Evolutionary conservation across 1,140 invertebrate species (phyloP).

Genomic region (Drosophila watanabei): DNA sequence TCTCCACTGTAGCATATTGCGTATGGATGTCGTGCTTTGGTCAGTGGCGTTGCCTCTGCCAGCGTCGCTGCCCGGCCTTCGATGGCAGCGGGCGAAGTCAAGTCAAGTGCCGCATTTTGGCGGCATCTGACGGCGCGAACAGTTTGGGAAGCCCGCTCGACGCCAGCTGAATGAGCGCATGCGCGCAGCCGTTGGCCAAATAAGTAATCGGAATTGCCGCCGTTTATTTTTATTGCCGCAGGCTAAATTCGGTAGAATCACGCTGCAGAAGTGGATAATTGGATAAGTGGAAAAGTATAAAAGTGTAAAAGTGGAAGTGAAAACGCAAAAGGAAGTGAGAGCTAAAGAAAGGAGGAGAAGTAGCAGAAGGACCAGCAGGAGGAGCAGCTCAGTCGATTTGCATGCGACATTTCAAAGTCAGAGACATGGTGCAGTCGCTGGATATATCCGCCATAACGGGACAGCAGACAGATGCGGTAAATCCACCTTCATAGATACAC

Average conservation of each 20-base stretch:
- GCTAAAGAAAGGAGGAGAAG: background rate
- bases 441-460: conserved; percentile 82
- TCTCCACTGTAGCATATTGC: conserved; percentile 47
- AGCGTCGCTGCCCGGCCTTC: conserved; percentile 50
- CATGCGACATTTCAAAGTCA: conserved; percentile 82
- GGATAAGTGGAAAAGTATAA: conserved; percentile 13
- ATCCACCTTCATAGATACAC: conserved; percentile 26
- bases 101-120: conserved; percentile 31
- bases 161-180: conserved; percentile 56
- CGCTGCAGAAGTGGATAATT: background rate
- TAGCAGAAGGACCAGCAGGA: no score
- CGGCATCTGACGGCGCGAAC: conserved; percentile 58
- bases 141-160: conserved; percentile 56
- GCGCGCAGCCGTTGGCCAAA: conserved; percentile 57
- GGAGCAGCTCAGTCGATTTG: conserved; percentile 38
- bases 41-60: conserved; percentile 42
- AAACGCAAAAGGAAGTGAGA: conserved; percentile 7
- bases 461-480: conserved; percentile 81
- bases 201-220: conserved; percentile 41
- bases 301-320: conserved; percentile 16
- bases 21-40: conserved; percentile 64
- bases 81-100: conserved; percentile 60
- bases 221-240: conserved; percentile 44
- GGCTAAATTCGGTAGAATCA: conserved; percentile 37
- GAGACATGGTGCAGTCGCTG: conserved; percentile 80